Base-by-base conservation (phyloP, 2,888 invertebrate genomes). In the Epiblema foenella region DNA sequence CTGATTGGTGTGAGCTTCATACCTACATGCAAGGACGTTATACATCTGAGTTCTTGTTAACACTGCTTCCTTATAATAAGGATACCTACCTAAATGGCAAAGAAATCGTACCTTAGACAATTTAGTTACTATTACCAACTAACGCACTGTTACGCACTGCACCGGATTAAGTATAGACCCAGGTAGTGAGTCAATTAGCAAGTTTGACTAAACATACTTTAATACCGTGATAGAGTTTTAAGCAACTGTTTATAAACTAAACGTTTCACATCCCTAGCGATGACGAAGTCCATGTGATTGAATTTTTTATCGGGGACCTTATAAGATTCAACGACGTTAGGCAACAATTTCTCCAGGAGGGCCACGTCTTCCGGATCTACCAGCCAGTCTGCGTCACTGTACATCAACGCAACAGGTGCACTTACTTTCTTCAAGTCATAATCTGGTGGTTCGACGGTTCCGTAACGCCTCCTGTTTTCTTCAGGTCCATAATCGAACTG, bases 351-450 rank as follows among this genome's bases (percentile, higher is more conserved):
- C 46, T 93, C 89, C 60, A 96, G 80, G n/a, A 88, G 84, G 51
- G 93, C 84, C 0, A 96, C 95, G 71, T 96, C 95, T 75, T 84
- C 83, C 2, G 94, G 90, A 64, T 93, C 88, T 0, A 96, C 94
- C 20, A 97, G 82, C 94, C 95, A 95, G 82, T 97, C 97, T 15
- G 94, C 94, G 2, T 86, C 85, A 39, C 89, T 88, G 74, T 89
- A 89, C 67, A 91, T 85, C 67, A 93, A 74, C 7, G 85, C 82
- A 7, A 93, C 82, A 0, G 92, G 91, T 0, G 85, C 80, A 0
- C 70, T 75, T 10, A 93, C 77, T 15, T 83, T 84, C 7, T 79
- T 78, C 52, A 92, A 68, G 1, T 76, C 73, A 74, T 93, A 93
- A 11, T 76, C 76, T 0, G 91, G 90, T 15, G 93, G 89, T 12